Conservation (phyloP, 1,140 invertebrate genomes). For the Ceratosolen fusciceps region DNA sequence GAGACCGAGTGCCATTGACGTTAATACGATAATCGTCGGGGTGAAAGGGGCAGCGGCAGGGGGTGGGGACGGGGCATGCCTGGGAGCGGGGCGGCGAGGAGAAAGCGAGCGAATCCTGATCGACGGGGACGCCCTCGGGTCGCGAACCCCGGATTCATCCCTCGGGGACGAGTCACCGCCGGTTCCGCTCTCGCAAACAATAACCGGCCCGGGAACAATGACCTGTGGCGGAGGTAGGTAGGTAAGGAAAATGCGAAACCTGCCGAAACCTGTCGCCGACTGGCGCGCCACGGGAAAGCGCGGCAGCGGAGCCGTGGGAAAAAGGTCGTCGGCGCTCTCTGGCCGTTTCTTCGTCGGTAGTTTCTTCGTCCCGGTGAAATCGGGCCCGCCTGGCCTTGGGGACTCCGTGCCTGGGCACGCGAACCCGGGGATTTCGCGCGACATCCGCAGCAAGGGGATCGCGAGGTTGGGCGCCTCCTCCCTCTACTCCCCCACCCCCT, state of each 20-base stretch:
- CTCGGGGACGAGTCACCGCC: neutral
- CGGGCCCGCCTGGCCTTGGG: neutral
- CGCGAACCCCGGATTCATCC: constrained; percentile 4
- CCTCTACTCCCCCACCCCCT: too few relatives aligned
- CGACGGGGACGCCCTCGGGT: neutral
- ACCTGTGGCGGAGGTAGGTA: neutral
- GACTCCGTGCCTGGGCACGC: constrained; percentile 15
- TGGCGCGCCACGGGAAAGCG: constrained; percentile 27
- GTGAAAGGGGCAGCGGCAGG: too few relatives aligned
- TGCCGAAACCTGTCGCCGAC: constrained; percentile 11
- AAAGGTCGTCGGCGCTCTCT: neutral
- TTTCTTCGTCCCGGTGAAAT: neutral
- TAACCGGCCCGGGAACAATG: neutral
- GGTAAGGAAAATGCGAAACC: neutral
- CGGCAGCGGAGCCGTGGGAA: neutral
- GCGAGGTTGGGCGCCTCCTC: constrained; percentile 43
- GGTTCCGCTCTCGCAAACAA: neutral
- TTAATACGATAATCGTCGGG: neutral
- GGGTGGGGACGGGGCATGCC: too few relatives aligned
- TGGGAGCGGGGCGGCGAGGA: too few relatives aligned
- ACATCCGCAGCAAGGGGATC: neutral
- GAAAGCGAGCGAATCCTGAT: neutral
- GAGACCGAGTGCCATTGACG: neutral
- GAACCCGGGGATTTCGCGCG: constrained; percentile 3
- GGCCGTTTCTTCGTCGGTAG: too few relatives aligned